Evolutionary conservation across 2,113 vertebrate genomes (phyloP), one percentile per base, ranked within the genome.

Genomic region (Elachura formosa): DNA sequence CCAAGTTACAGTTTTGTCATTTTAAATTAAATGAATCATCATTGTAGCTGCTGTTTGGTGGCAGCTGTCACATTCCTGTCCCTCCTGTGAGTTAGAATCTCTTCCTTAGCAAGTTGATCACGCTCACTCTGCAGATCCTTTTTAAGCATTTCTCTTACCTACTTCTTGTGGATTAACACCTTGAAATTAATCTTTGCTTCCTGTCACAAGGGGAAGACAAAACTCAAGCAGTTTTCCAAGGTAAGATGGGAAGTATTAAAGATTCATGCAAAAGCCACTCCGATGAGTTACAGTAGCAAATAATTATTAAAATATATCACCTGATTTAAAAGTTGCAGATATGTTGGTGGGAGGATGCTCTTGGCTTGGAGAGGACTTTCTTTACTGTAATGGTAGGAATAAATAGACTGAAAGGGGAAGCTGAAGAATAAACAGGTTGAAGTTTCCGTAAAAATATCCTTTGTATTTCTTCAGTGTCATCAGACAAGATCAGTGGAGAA

Each of bases 401-500:
- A 22, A 6, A 4, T 11, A 64, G 81, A 84, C 31, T 82, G 34
- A 82, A 84, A 45, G 26, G 77, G 36, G 84, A 64, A 88, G 40
- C 21, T 68, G 21, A 68, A 54, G 11, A 72, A 92, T 34, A 45
- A 69, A 38, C 12, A 73, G 20, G 18, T 40, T 55, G 31, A 61
- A 67, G 40, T 77, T 81, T 28, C 49, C 79, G 29, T 86, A 38
- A 56, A 87, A 93, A 86, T n/a, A 19, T 73, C 19, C 20, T 90
- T 90, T 96, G 9, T 87, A 4, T 89, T 96, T 87, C 89, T 94
- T 22, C 97, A 99, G 99, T 99, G 99, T 85, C 99, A 99, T 93
- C 98, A 99, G 96, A 99, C 99, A 12, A 98, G 99, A 95, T 99
- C 99, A 11, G 94, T 98, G 52, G 99, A 99, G 36, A 95, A 95